Evolutionary conservation across 2,797 vertebrate genomes (phyloP).

Genomic region (Gallinago nigripennis): DNA sequence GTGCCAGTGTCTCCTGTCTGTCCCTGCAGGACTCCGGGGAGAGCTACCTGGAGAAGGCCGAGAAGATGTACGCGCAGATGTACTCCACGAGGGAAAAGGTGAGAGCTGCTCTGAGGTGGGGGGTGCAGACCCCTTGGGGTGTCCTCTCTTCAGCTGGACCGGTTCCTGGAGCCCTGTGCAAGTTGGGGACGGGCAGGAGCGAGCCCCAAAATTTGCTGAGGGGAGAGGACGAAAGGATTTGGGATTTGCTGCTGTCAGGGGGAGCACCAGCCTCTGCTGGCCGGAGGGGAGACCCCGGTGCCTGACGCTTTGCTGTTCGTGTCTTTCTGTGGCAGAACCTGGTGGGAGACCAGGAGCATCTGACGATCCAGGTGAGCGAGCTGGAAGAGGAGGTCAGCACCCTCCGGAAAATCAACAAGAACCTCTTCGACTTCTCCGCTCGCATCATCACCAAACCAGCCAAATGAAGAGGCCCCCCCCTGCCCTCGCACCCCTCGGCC

Average conservation of each 20-base stretch:
- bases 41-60: constrained; percentile 86
- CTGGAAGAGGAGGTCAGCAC: constrained; percentile 93
- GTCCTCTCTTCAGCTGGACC: too few species aligned
- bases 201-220: neutral
- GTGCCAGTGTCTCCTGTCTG: neutral
- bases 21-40: constrained; percentile 81
- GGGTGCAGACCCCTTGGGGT: too few species aligned
- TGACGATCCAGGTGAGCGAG: constrained; percentile 87
- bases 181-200: fast-evolving
- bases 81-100: constrained; percentile 87
- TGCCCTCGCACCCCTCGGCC: constrained; percentile 6
- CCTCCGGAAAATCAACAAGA: constrained; percentile 94
- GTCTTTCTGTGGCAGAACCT: constrained; percentile 78
- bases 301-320: neutral
- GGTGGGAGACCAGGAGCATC: constrained; percentile 89
- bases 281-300: fast-evolving
- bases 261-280: neutral
- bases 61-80: constrained; percentile 83
- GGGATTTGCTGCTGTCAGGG: neutral
- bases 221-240: neutral
- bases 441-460: constrained; percentile 87
- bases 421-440: constrained; percentile 92
- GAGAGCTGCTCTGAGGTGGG: neutral
- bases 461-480: constrained; percentile 62
- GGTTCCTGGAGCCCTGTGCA: fast-evolving